A percentile compares a stretch with the other conserved stretches of the same genome.
phyloP scores from a whole-genome alignment of 1,140 invertebrate species.

The Aporrectodea caliginosa region DNA sequence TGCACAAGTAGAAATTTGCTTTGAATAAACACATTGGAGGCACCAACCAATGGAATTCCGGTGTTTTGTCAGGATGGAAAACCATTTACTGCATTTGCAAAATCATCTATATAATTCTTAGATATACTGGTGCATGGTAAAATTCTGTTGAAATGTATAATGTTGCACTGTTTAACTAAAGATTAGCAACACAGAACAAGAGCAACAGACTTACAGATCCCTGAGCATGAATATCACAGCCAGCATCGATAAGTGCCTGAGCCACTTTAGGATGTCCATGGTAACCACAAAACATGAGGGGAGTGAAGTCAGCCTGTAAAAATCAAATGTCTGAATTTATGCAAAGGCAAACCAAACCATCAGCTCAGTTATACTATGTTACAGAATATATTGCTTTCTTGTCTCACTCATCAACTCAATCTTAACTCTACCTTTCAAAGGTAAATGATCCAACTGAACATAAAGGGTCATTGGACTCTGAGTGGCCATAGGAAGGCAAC shows the following conservation, averaged over 20 bases:
- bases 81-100: background rate
- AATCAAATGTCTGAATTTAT: too few relatives aligned
- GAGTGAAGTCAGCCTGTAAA: slow-evolving; percentile 53
- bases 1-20: too few relatives aligned
- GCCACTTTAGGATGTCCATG: slow-evolving; percentile 54
- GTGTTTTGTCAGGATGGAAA: background rate
- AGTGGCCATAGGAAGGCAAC: too few relatives aligned
- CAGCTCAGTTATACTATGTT: too few relatives aligned
- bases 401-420: too few relatives aligned
- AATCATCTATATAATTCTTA: background rate
- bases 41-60: background rate
- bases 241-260: slow-evolving; percentile 45
- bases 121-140: background rate
- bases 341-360: too few relatives aligned
- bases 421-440: too few relatives aligned
- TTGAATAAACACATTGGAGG: background rate
- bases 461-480: too few relatives aligned
- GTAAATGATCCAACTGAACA: too few relatives aligned
- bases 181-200: background rate
- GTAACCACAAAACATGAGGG: slow-evolving; percentile 55
- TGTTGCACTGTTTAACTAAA: background rate
- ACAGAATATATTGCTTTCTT: too few relatives aligned
- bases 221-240: slow-evolving; percentile 49
- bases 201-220: slow-evolving; percentile 47
- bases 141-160: background rate